Conservation (phyloP, 2,113 vertebrate species). For the Campylorhamphus procurvoides region DNA sequence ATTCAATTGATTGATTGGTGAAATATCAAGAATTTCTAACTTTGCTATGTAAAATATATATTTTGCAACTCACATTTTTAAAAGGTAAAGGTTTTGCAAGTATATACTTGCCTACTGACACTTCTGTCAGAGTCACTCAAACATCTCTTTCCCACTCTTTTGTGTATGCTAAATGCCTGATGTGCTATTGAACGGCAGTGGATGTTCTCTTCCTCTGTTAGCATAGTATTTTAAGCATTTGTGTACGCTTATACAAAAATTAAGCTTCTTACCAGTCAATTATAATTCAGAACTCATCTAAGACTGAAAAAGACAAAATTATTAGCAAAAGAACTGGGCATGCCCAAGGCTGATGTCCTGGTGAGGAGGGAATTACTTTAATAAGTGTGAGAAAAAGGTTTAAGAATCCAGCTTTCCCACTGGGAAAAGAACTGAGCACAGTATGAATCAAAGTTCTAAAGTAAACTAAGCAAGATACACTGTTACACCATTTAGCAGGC, state of each 20-base stretch:
- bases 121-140: background rate
- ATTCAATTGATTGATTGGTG: background rate
- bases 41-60: background rate
- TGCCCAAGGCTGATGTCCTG: conserved; percentile 68
- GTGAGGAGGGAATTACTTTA: conserved; percentile 72
- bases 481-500: conserved; percentile 64
- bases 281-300: conserved; percentile 53
- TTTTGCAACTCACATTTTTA: background rate
- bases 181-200: background rate
- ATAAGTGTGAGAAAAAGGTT: conserved; percentile 70
- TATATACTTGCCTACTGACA: background rate
- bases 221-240: background rate
- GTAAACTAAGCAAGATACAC: conserved; percentile 70
- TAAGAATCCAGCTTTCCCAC: conserved; percentile 67
- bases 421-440: conserved; percentile 66
- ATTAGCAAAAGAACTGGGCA: conserved; percentile 62
- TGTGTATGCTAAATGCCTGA: background rate
- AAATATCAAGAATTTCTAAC: background rate
- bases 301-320: conserved; percentile 62
- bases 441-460: conserved; percentile 75
- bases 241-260: background rate
- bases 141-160: background rate
- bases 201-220: background rate
- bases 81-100: background rate
- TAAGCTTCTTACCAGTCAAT: conserved; percentile 26